A percentile compares a stretch with the other conserved stretches of the same genome.
phyloP scores from a whole-genome alignment of 2,888 invertebrate species.

The Yponomeuta malinellus region DNA sequence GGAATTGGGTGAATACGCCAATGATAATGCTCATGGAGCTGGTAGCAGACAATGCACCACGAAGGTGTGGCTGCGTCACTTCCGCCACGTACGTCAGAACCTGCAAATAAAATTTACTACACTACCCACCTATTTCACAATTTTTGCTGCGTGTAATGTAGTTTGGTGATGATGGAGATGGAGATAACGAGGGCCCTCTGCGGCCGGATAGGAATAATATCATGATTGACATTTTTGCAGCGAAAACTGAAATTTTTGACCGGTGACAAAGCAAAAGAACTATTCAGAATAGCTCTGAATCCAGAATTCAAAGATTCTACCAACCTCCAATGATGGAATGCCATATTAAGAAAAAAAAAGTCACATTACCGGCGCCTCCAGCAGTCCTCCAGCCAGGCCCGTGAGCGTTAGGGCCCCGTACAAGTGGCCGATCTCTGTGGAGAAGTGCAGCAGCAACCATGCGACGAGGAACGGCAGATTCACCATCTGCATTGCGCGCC shows the following conservation, averaged over 20 bases:
- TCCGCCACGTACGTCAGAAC: conserved; percentile 90
- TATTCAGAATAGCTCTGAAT: too few species aligned
- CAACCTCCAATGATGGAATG: background rate
- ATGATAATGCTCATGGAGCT: conserved; percentile 85
- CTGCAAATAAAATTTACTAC: conserved; percentile 40
- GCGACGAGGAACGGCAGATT: conserved; percentile 84
- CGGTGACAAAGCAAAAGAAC: too few species aligned
- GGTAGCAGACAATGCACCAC: conserved; percentile 84
- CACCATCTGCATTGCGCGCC: conserved; percentile 84
- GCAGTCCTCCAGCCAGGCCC: conserved; percentile 84
- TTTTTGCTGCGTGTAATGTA: too few species aligned
- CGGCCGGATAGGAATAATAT: too few species aligned
- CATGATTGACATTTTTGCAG: too few species aligned
- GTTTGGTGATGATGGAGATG: too few species aligned
- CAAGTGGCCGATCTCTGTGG: conserved; percentile 77
- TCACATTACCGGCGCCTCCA: conserved; percentile 85
- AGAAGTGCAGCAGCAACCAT: conserved; percentile 84
- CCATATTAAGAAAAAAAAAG: background rate
- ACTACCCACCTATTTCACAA: too few species aligned
- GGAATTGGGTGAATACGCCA: conserved; percentile 85
- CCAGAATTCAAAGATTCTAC: background rate
- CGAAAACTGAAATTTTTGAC: too few species aligned
- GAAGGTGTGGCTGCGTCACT: conserved; percentile 86
- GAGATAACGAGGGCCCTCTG: too few species aligned
- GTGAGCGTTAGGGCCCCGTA: conserved; percentile 83